Percentiles rank a stretch among this genome's conserved stretches.
phyloP scores from a whole-genome alignment of 2,797 vertebrate genomes.

The Leptoclinus maculatus region DNA sequence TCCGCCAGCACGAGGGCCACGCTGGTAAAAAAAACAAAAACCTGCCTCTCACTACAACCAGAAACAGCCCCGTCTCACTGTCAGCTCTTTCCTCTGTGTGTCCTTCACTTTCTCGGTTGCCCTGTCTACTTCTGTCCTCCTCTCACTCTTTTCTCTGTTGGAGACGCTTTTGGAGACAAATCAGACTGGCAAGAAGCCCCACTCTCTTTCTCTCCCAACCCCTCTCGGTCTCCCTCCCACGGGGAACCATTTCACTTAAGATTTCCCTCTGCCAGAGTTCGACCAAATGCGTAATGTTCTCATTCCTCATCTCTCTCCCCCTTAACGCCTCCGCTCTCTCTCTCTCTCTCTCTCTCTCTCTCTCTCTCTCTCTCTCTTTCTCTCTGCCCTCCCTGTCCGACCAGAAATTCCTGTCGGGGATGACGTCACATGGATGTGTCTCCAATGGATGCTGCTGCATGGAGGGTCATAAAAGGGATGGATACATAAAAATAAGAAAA shows the following conservation, averaged over 20 bases:
- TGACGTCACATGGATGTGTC: slow-evolving; percentile 43
- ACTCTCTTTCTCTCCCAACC: slow-evolving; percentile 3
- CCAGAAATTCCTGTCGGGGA: slow-evolving; percentile 26
- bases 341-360: neutral
- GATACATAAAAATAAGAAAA: neutral
- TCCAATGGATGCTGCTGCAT: slow-evolving; percentile 29
- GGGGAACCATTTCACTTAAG: slow-evolving; percentile 62
- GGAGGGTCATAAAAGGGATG: slow-evolving; percentile 19
- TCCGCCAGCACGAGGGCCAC: slow-evolving; percentile 41
- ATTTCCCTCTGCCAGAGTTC: slow-evolving; percentile 49
- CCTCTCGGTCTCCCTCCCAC: slow-evolving; percentile 16
- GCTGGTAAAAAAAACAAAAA: slow-evolving; percentile 31
- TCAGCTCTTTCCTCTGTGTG: slow-evolving; percentile 9
- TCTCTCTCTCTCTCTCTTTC: neutral
- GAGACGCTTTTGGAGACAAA: slow-evolving; percentile 20
- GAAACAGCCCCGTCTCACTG: slow-evolving; percentile 2
- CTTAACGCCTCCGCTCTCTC: neutral
- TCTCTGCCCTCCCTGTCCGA: slow-evolving; percentile 19
- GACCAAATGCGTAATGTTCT: slow-evolving; percentile 30
- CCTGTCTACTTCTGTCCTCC: neutral
- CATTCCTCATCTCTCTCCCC: slow-evolving; percentile 35
- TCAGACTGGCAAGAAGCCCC: slow-evolving; percentile 22
- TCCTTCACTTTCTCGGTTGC: slow-evolving; percentile 24
- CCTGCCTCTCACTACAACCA: slow-evolving; percentile 26
- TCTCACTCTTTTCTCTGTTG: neutral